Evolutionary conservation across 1,140 invertebrate species (phyloP), one percentile per base, ranked within the genome.

Genomic region (Polypedilum pembai): DNA sequence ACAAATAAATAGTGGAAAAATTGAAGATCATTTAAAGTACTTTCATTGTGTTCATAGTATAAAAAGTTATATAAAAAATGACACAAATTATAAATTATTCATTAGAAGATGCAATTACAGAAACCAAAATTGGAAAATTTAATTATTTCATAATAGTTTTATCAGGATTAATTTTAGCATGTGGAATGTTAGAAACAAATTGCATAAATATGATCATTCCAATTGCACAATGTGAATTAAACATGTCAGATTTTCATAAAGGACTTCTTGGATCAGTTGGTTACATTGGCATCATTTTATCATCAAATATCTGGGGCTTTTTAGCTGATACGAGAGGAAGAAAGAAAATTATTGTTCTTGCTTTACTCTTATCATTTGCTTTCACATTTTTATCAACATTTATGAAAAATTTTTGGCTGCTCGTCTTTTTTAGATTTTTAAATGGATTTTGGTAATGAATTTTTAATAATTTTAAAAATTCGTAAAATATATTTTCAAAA

Each of bases 251-350:
- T 10, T 79, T 86, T 8, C n/a, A n/a, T n/a, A n/a, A n/a, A n/a
- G n/a, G n/a, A n/a, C n/a, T n/a, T n/a, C n/a, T n/a, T n/a, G n/a
- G 89, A 24, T 89, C 88, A 0, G 84, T 86, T 21, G 85, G 86
- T 0, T 92, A 89, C 76, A 81, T 87, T 74, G 90, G 91, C 87
- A 84, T 87, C 4, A 86, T 87, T 45, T 77, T 86, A 5, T 86
- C 83, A 12, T 86, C 85, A 0, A 86, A 86, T 79, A 80, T 92
- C 40, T 94, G 92, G 92, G 93, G 93, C 33, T 92, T 89, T 74
- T 77, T 94, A 15, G 90, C 91, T 0, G 93, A 95, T 79, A 88
- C 89, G 0, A 83, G 86, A 21, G 93, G 93, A 0, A 85, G 93
- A 0, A 85, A 87, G 18, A 85, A 86, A 4, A 85, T 92, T 5